A percentile compares a stretch with the other conserved stretches of the same genome.
These are phyloP conservation scores for Antechinus stuartii DNA, from an alignment of 2,113 vertebrate species.

Conservation along the genomic window DNA sequence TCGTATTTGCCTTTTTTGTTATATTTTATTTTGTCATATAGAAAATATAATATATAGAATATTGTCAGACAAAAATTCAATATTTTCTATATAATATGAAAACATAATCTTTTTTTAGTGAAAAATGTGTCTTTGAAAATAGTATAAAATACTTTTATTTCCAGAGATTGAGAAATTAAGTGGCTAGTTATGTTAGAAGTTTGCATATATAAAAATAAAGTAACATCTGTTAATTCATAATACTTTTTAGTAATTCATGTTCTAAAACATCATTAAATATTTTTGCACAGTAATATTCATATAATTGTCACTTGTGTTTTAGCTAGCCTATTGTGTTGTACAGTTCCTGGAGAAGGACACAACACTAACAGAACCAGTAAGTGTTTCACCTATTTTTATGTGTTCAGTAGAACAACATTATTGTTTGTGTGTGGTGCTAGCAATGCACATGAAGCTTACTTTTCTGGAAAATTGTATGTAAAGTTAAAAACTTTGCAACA, in stretches of 20 bases:
- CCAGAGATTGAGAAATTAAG: background rate
- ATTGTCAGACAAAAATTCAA: background rate
- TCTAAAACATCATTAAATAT: constrained; percentile 26
- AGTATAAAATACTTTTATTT: constrained; percentile 54
- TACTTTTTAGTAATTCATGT: constrained; percentile 70
- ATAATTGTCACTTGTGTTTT: constrained; percentile 75
- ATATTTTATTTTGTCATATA: background rate
- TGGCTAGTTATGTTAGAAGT: constrained; percentile 41
- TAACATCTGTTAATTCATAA: constrained; percentile 68
- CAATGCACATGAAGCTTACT: background rate
- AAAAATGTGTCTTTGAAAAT: constrained; percentile 48
- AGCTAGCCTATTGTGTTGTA: constrained; percentile 99
- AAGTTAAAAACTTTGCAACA: constrained; percentile 5
- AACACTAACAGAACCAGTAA: constrained; percentile 96
- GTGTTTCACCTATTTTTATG: constrained; percentile 65
- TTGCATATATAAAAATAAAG: constrained; percentile 57
- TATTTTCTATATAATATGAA: background rate
- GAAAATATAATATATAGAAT: background rate
- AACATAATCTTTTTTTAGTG: background rate
- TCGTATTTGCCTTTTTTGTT: background rate
- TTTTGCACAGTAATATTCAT: constrained; percentile 59
- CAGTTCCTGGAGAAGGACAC: constrained; percentile 99
- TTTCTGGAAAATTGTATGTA: background rate
- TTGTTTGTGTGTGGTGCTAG: background rate
- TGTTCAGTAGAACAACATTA: constrained; percentile 26